Conservation (phyloP, 2,113 vertebrate species). For the Paramormyrops kingsleyae region DNA sequence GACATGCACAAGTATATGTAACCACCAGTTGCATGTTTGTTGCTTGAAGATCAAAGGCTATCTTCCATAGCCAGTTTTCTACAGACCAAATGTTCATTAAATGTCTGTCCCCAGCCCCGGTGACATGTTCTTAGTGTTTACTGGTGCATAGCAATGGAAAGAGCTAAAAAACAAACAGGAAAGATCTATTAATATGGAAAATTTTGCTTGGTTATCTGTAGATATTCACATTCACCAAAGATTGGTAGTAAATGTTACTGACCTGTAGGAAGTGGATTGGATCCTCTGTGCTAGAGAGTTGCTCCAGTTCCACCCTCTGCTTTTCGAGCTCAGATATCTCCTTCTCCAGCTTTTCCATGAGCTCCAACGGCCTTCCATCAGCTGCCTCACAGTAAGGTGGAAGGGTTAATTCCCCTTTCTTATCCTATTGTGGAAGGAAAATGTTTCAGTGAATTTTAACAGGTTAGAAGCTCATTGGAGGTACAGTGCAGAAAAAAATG, state of each 20-base stretch:
- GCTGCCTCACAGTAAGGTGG: not conserved
- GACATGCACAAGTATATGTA: not conserved
- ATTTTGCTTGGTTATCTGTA: not conserved
- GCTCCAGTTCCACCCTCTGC: slow-evolving; percentile 23
- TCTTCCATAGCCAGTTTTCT: slow-evolving; percentile 21
- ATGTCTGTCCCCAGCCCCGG: not conserved
- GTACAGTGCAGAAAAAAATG: not conserved
- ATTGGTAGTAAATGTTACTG: not conserved
- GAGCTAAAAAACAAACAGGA: not conserved
- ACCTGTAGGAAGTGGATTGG: slow-evolving; percentile 55
- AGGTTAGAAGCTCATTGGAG: not conserved
- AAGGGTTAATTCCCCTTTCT: not conserved
- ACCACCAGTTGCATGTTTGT: not conserved
- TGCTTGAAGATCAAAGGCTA: not conserved
- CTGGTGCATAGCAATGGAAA: not conserved
- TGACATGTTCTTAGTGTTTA: slow-evolving; percentile 36
- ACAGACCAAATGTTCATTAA: not conserved
- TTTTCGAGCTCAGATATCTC: slow-evolving; percentile 23
- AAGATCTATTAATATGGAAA: not conserved
- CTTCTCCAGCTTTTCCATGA: not conserved
- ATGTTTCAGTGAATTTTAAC: not conserved
- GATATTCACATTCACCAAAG: not conserved
- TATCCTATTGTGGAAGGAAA: not conserved
- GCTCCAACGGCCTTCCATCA: not conserved
- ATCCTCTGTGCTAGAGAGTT: slow-evolving; percentile 36